Base-by-base conservation (phyloP, 2,888 invertebrate genomes). In the Apamea crenata region DNA sequence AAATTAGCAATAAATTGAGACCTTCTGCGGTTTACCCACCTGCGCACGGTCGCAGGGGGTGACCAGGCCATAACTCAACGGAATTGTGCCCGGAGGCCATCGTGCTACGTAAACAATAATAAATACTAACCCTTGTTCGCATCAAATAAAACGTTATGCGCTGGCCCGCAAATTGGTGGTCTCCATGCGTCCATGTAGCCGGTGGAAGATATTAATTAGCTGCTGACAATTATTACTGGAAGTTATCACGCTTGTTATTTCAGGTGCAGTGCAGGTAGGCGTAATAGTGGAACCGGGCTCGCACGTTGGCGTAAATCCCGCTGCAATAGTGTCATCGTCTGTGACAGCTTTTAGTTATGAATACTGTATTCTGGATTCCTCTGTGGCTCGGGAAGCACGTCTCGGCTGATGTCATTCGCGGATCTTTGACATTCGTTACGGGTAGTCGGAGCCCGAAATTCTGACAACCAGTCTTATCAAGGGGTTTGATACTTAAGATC, bases 1-100 rank as follows among this genome's bases (percentile, higher is more conserved):
- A 95, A 96, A 96, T 95, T 95, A 95, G 94, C 94, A 93, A 96
- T 96, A 96, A 96, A 96, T 96, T 94, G 94, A 92, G 94, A 93
- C 93, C 92, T 93, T 93, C 93, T 92, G 92, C 85, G 91, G 91
- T 78, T 89, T 89, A 84, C 90, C 93, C 96, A 96, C 96, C 96
- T 96, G 96, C 91, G 94, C 90, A 88, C 91, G 86, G 91, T 91
- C 81, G 87, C 90, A 89, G 91, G 93, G 95, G 94, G 93, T 94
- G 95, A 94, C 95, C 95, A 91, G 88, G 92, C 92, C 88, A 95
- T 96, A 96, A 96, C 92, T 96, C 95, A 96, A 91, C 94, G 84
- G 92, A 95, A 96, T 95, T 94, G 95, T 93, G 93, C 96, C 96
- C 95, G 90, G 91, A 92, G 95, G 96, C 94, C 89, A 90, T 90